Evolutionary conservation across 2,888 invertebrate genomes (phyloP).

Genomic region (Mantis religiosa): DNA sequence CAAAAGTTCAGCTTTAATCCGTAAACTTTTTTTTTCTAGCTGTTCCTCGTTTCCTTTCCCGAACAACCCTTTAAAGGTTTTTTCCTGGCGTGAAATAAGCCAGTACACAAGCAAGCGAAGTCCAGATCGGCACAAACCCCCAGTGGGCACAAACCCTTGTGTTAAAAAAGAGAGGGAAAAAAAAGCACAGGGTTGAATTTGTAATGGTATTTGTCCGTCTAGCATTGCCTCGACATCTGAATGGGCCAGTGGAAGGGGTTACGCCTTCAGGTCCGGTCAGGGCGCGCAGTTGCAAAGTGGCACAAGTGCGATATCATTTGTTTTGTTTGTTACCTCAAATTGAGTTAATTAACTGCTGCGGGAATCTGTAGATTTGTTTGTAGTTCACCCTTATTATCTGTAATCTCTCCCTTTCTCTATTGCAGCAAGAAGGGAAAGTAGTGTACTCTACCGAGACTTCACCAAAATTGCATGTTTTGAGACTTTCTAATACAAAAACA

Average conservation of each 20-base stretch:
- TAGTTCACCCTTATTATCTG: too few relatives aligned
- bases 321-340: too few relatives aligned
- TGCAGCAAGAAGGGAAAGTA: too few relatives aligned
- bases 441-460: too few relatives aligned
- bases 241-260: neutral
- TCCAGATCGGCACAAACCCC: neutral
- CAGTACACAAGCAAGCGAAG: neutral
- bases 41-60: neutral
- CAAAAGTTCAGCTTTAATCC: neutral
- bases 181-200: slow-evolving; percentile 12
- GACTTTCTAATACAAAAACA: too few relatives aligned
- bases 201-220: slow-evolving; percentile 25
- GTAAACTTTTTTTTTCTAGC: neutral
- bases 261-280: neutral
- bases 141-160: neutral
- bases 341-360: too few relatives aligned
- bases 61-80: neutral
- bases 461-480: too few relatives aligned
- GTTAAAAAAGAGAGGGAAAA: neutral
- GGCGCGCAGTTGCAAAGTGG: neutral
- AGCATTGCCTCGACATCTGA: slow-evolving; percentile 20
- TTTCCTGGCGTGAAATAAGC: neutral
- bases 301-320: neutral
- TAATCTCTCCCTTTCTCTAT: too few relatives aligned
- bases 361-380: too few relatives aligned